Conservation (phyloP, 2,113 vertebrate species). For the Amphiprion percula region DNA sequence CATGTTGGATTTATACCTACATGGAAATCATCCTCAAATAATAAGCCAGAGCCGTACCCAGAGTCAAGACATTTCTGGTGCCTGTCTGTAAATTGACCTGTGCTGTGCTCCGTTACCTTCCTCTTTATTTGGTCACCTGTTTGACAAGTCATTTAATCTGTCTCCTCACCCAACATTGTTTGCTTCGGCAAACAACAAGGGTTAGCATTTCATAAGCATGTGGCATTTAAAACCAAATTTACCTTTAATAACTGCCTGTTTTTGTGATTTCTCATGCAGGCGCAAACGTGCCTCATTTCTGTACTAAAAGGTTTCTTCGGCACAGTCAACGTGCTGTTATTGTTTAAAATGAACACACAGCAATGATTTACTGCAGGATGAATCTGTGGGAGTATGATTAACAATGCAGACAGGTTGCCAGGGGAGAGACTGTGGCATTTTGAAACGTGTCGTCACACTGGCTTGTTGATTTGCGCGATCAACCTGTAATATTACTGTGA, state of each 20-base stretch:
- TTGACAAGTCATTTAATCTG: slow-evolving; percentile 12
- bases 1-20: slow-evolving; percentile 17
- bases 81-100: neutral
- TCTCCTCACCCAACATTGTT: neutral
- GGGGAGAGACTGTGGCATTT: slow-evolving; percentile 14
- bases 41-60: neutral
- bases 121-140: slow-evolving; percentile 9
- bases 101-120: neutral
- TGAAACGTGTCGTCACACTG: slow-evolving; percentile 3
- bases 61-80: neutral
- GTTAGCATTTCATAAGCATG: neutral
- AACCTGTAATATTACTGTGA: slow-evolving; percentile 10
- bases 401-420: slow-evolving; percentile 16
- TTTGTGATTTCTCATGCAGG: neutral
- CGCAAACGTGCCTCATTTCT: neutral
- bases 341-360: slow-evolving; percentile 32
- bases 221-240: neutral
- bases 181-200: neutral
- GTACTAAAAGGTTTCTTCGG: slow-evolving; percentile 8
- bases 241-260: neutral
- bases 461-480: slow-evolving; percentile 23
- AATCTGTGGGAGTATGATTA: slow-evolving; percentile 49
- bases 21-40: slow-evolving; percentile 20
- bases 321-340: slow-evolving; percentile 6
- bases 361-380: slow-evolving; percentile 46